Evolutionary conservation across 2,888 invertebrate genomes (phyloP), one percentile per base, ranked within the genome.

Genomic region (Watsonalla binaria): DNA sequence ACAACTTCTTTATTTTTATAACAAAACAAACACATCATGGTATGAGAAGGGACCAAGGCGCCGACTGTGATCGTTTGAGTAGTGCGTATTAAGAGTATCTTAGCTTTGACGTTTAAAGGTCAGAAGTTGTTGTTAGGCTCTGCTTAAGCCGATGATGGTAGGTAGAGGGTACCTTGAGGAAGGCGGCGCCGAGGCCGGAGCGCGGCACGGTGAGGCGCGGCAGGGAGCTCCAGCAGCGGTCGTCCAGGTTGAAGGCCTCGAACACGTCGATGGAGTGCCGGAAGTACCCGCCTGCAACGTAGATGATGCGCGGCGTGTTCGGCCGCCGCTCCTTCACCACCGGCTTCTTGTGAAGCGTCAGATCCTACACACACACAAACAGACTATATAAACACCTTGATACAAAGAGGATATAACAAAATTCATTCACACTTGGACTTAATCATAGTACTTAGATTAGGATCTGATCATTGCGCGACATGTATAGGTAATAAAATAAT

Each of bases 281-380:
- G 64, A 94, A 93, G 84, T 97, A 98, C 0, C 98, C 98, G 11
- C 98, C 98, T 9, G 96, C 97, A 46, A 97, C 94, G 84, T 97
- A 98, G 62, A 98, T 96, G 61, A 98, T 95, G 54, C 97, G 93
- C 0, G 97, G 97, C 37, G 97, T 96, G 80, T 96, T 96, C 14
- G 98, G 98, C 50, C 95, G 94, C 56, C 98, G 90, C 74, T 97
- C 96, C 69, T 96, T 96, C 5, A 97, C 96, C 35, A 94, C 93
- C 0, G 96, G 95, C 65, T 95, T 94, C 71, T 96, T 96, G 78
- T 98, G 98, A 59, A 98, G 88, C 15, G 97, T 97, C 70, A 98
- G 91, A 84, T 98, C 97, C 92, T 94, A 42, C 42, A 42, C 42
- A 42, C 42, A 42, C 42, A 11, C 5, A 8, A 11, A 5, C 9